A percentile compares a stretch with the other conserved stretches of the same genome.
Evolutionary conservation across 2,797 vertebrate genomes (phyloP).

Genomic region (Pangasius larnaudii): DNA sequence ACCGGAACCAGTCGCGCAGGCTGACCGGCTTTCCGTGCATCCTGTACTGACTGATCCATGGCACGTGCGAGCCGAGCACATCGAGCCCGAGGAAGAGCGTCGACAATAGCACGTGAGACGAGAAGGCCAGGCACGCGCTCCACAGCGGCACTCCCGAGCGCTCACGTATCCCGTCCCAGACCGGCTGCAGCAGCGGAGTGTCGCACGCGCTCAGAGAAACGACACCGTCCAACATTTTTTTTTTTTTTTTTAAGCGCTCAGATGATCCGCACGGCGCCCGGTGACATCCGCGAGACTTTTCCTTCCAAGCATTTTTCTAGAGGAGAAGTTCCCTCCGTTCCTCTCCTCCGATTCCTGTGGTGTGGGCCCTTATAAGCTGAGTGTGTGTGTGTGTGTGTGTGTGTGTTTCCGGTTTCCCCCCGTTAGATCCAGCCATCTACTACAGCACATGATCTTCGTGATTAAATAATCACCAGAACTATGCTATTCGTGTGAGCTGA

Average conservation of each 20-base stretch:
- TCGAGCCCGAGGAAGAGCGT: slow-evolving; percentile 72
- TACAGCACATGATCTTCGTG: too few species aligned
- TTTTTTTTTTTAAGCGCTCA: background rate
- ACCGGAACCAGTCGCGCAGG: slow-evolving; percentile 60
- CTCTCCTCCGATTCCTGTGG: too few species aligned
- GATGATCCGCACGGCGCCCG: background rate
- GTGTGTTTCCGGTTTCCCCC: too few species aligned
- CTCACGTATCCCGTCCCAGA: slow-evolving; percentile 66
- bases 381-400: too few species aligned
- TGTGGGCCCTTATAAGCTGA: too few species aligned
- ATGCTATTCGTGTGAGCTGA: too few species aligned
- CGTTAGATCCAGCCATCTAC: too few species aligned
- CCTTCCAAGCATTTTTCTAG: background rate
- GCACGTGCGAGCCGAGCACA: slow-evolving; percentile 54
- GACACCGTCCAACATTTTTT: background rate
- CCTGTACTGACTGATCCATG: slow-evolving; percentile 63
- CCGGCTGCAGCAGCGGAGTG: slow-evolving; percentile 58
- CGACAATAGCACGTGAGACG: slow-evolving; percentile 68
- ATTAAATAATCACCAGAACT: too few species aligned
- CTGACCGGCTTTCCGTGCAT: slow-evolving; percentile 53
- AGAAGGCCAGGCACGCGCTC: slow-evolving; percentile 64
- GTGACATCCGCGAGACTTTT: background rate
- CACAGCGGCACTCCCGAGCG: slow-evolving; percentile 58
- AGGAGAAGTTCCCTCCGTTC: too few species aligned
- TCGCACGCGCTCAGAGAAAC: too few species aligned